phyloP scores from a whole-genome alignment of 2,797 vertebrate species.

The Takifugu ocellatus region DNA sequence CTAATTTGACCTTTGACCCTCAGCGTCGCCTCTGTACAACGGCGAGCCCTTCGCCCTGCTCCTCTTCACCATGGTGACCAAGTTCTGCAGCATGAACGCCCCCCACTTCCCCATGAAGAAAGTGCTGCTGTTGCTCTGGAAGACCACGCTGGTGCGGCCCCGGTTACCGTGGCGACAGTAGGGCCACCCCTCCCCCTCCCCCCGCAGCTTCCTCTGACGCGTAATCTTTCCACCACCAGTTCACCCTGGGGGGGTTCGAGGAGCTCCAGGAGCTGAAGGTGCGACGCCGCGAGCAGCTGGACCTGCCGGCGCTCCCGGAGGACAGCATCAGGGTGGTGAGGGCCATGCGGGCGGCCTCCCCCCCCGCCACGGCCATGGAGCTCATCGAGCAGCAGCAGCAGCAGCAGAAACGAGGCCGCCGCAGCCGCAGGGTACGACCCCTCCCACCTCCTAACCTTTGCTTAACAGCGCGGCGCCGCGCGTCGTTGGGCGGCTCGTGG shows the following conservation, averaged over 20 bases:
- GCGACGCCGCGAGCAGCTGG: slow-evolving; percentile 76
- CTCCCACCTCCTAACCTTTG: slow-evolving; percentile 5
- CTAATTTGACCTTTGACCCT: slow-evolving; percentile 17
- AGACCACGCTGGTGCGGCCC: slow-evolving; percentile 84
- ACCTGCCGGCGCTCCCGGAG: slow-evolving; percentile 83
- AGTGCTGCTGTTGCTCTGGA: slow-evolving; percentile 92
- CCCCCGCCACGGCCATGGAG: slow-evolving; percentile 88
- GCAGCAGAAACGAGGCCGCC: slow-evolving; percentile 86
- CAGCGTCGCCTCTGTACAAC: slow-evolving; percentile 84
- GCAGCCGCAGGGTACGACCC: slow-evolving; percentile 84
- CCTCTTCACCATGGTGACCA: slow-evolving; percentile 94
- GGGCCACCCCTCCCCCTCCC: not conserved
- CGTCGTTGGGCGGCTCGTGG: no score
- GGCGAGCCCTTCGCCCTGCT: slow-evolving; percentile 91
- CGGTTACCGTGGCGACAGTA: no score
- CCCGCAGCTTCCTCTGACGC: not conserved
- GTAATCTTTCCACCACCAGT: slow-evolving; percentile 63
- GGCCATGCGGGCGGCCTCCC: slow-evolving; percentile 89
- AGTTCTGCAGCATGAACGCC: slow-evolving; percentile 93
- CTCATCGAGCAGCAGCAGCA: slow-evolving; percentile 86
- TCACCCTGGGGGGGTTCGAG: slow-evolving; percentile 91
- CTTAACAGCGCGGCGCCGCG: not conserved
- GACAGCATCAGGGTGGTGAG: slow-evolving; percentile 94
- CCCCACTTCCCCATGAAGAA: slow-evolving; percentile 98
- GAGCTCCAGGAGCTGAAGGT: slow-evolving; percentile 88